Evolutionary conservation across 2,113 vertebrate species (phyloP).

Genomic region (Podilymbus podiceps): DNA sequence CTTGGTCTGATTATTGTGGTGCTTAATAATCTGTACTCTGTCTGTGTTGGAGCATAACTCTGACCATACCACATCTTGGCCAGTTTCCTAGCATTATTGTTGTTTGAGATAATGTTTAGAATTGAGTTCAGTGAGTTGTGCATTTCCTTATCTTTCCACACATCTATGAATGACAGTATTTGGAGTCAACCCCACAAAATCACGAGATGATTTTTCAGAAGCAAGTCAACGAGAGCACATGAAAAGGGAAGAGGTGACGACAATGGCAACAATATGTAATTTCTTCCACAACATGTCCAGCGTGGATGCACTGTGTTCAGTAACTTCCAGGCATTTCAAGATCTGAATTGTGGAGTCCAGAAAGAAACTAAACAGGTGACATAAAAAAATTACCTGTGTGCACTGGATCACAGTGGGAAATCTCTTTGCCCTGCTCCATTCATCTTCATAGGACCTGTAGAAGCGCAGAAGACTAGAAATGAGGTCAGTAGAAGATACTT

Average conservation of each 20-base stretch:
- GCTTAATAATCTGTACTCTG: background rate
- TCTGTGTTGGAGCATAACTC: background rate
- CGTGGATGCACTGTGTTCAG: fast-evolving
- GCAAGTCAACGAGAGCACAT: background rate
- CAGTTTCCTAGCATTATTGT: background rate
- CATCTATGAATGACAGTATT: background rate
- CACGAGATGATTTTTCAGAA: background rate
- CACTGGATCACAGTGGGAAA: background rate
- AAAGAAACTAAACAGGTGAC: background rate
- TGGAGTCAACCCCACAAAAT: background rate
- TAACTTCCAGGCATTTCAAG: background rate
- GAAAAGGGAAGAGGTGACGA: background rate
- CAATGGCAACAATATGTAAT: background rate
- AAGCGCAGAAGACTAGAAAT: background rate
- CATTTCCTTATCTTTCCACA: constrained; percentile 24
- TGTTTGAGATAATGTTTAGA: constrained; percentile 16
- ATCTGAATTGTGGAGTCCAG: background rate
- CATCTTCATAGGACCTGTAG: background rate
- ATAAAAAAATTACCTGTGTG: background rate
- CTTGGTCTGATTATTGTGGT: background rate
- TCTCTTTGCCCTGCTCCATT: background rate
- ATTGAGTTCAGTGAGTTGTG: background rate
- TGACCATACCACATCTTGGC: background rate
- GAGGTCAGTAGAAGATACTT: background rate
- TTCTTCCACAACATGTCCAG: background rate